These are phyloP conservation scores for Cyphotilapia sp. DNA, from an alignment of 2,113 vertebrate species.

Conservation along the genomic window DNA sequence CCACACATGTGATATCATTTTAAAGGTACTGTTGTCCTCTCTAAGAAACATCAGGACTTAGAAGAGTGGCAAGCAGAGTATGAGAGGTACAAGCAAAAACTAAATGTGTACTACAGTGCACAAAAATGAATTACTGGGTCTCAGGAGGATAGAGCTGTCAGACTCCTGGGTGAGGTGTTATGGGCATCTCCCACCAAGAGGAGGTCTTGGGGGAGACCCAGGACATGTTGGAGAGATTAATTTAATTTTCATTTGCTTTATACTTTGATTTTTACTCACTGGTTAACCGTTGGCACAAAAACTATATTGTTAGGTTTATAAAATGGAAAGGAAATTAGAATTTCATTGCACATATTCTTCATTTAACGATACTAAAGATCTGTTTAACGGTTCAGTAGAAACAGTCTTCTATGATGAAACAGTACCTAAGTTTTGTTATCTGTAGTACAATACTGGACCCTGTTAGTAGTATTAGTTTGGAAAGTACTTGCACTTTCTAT, in stretches of 20 bases:
- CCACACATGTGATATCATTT: too few species aligned
- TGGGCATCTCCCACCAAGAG: background rate
- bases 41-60: too few species aligned
- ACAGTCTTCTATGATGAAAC: background rate
- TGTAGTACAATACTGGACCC: background rate
- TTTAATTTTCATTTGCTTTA: background rate
- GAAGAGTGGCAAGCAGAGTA: too few species aligned
- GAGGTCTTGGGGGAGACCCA: background rate
- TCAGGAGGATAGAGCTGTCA: background rate
- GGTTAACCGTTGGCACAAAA: background rate
- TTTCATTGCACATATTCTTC: fast-evolving
- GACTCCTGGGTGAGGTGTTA: background rate
- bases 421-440: background rate
- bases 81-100: too few species aligned
- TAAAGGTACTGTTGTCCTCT: too few species aligned
- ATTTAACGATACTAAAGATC: background rate
- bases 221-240: background rate
- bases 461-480: fast-evolving
- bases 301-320: background rate
- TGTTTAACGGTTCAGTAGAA: background rate
- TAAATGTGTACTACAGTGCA: too few species aligned
- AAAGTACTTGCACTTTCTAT: background rate
- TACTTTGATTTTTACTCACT: background rate
- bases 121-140: too few species aligned
- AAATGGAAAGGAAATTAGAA: background rate